A percentile compares a stretch with the other conserved stretches of the same genome.
phyloP scores from a whole-genome alignment of 1,140 invertebrate genomes.

The Maniola jurtina region DNA sequence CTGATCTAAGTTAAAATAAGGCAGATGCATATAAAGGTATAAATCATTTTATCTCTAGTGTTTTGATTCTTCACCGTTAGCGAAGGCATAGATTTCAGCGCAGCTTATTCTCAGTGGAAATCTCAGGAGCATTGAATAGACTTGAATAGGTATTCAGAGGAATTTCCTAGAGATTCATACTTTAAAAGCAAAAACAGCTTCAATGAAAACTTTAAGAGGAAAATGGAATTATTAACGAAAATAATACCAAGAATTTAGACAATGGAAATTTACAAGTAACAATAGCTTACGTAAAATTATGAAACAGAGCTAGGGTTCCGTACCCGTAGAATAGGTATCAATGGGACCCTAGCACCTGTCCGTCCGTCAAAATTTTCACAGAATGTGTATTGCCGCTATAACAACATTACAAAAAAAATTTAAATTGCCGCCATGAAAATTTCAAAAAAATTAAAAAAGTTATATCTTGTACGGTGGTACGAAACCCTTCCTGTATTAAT shows the following conservation, averaged over 20 bases:
- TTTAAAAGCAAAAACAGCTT: background rate
- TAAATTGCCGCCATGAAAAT: too few relatives aligned
- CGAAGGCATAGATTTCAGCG: background rate
- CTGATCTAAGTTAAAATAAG: too few relatives aligned
- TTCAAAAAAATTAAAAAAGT: too few relatives aligned
- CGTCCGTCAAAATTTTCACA: too few relatives aligned
- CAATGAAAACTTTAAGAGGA: background rate
- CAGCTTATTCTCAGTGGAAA: background rate
- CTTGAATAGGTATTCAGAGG: slow-evolving; percentile 1
- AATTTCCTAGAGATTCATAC: slow-evolving; percentile 3
- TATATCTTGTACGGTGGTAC: too few relatives aligned
- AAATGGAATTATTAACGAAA: background rate
- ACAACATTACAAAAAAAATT: too few relatives aligned
- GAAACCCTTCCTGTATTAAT: too few relatives aligned
- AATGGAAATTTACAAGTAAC: background rate
- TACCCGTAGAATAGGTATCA: too few relatives aligned
- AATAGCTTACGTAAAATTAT: background rate
- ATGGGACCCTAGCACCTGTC: too few relatives aligned
- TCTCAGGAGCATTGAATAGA: slow-evolving; percentile 1
- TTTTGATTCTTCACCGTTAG: background rate
- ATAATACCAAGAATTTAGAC: background rate
- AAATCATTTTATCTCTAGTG: background rate
- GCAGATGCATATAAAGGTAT: background rate
- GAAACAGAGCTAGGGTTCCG: background rate
- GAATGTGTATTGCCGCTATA: too few relatives aligned